Evolutionary conservation across 2,797 vertebrate genomes (phyloP), one percentile per base, ranked within the genome.

Genomic region (Zenarchopterus dispar): DNA sequence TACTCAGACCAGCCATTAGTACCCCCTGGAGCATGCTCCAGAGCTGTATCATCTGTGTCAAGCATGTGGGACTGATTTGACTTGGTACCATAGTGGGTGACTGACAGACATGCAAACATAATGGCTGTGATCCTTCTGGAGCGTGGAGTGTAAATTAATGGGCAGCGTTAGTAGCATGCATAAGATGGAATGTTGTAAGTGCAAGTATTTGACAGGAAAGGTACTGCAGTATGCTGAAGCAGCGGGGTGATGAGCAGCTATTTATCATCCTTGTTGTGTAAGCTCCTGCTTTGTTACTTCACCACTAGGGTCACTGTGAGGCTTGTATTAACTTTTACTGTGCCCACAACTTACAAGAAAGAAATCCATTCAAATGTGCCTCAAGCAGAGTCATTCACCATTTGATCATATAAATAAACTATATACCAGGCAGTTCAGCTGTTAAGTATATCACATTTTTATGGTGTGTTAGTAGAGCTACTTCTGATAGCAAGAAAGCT

Each of bases 1-100:
- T 84, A 89, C 81, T 88, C 78, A 78, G 76, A 76, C 74, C 81
- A 19, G 62, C 78, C 80, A 88, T 87, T 87, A 88, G 84, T 79
- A 79, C 64, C 75, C 56, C 81, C 83, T 68, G 62, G 75, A 86
- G 85, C 77, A 75, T 61, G 65, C 75, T 84, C 70, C 74, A 72
- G 54, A 68, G 71, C 70, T 57, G 67, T 87, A 82, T 88, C 80
- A 82, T 87, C 86, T 91, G 77, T 84, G 80, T 87, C 84, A 78
- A 73, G 74, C 71, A 66, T 71, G 71, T 71, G 71, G 75, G 71
- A 74, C 80, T 77, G 81, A 84, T 88, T 85, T 88, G 77, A 88
- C 78, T 80, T 49, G 55, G 71, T 61, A 80, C 62, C 57, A 62
- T 63, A 52, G 66, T 15, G 75, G 81, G 66, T 80, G 76, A 84